phyloP scores from a whole-genome alignment of 2,888 invertebrate genomes.

The Panopea generosa region DNA sequence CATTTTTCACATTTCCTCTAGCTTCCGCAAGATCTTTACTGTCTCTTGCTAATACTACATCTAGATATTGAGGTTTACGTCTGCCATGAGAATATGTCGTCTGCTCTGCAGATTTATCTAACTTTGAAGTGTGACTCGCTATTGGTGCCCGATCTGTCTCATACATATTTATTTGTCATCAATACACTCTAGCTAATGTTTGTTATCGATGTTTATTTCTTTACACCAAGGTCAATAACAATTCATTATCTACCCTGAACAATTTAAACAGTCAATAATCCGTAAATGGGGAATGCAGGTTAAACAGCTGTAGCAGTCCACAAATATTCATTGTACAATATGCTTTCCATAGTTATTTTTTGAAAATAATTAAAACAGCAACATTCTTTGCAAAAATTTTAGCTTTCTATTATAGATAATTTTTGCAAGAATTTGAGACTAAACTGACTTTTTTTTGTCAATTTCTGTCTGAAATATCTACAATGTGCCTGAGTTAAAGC shows the following conservation, averaged over 20 bases:
- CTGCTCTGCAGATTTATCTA: constrained; percentile 47
- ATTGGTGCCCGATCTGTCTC: constrained; percentile 47
- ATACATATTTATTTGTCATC: constrained; percentile 53
- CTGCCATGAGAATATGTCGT: background rate
- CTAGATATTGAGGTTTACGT: constrained; percentile 50
- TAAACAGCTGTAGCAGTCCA: too few relatives aligned
- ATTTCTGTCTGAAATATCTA: too few relatives aligned
- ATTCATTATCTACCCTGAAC: constrained; percentile 15
- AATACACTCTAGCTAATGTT: constrained; percentile 42
- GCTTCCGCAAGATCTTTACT: background rate
- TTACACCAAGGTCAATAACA: constrained; percentile 31
- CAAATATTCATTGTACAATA: too few relatives aligned
- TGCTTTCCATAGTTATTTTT: too few relatives aligned
- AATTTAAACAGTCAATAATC: constrained; percentile 8
- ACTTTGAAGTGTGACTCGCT: constrained; percentile 22
- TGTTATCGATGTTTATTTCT: constrained; percentile 34
- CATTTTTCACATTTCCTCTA: constrained; percentile 34
- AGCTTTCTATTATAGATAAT: too few relatives aligned
- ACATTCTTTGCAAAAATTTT: too few relatives aligned
- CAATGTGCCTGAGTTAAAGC: too few relatives aligned
- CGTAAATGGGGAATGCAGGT: too few relatives aligned
- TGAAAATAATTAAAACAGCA: too few relatives aligned
- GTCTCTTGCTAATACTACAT: constrained; percentile 46
- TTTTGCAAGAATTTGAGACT: too few relatives aligned
- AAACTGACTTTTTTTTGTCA: too few relatives aligned